phyloP scores from a whole-genome alignment of 2,888 invertebrate species.

The Orchesella flavescens region DNA sequence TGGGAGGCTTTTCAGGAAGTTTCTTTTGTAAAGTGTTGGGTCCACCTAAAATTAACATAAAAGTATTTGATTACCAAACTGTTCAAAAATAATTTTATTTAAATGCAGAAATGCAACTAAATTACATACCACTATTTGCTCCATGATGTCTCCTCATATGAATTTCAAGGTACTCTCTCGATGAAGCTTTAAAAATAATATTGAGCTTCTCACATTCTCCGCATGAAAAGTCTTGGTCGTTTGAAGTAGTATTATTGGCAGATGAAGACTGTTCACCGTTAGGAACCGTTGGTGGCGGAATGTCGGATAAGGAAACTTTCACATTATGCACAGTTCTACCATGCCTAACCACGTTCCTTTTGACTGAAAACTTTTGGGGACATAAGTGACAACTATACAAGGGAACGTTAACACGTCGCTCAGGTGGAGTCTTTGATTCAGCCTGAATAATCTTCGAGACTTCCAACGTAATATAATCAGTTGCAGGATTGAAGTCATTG shows the following conservation, averaged over 20 bases:
- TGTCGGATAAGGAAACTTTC: background rate
- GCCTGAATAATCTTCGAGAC: background rate
- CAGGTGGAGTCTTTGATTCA: background rate
- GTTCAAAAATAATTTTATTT: background rate
- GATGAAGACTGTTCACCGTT: background rate
- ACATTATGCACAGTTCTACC: background rate
- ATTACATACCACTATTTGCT: background rate
- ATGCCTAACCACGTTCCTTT: constrained; percentile 9
- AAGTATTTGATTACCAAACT: background rate
- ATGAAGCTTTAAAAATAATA: constrained; percentile 12
- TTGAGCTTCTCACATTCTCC: background rate
- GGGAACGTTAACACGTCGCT: background rate
- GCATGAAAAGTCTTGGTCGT: background rate
- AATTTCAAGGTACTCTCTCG: constrained; percentile 22
- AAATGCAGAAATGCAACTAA: background rate
- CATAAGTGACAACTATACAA: constrained; percentile 6
- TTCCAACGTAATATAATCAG: background rate
- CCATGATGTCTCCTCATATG: background rate
- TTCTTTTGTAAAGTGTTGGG: background rate
- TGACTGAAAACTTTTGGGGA: background rate
- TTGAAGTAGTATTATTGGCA: background rate
- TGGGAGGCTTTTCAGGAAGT: background rate
- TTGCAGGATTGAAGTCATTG: constrained; percentile 7
- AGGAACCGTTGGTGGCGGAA: too few species aligned
- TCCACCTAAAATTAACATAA: background rate